Conservation (phyloP, 2,113 vertebrate species). For the Anas platyrhynchos region DNA sequence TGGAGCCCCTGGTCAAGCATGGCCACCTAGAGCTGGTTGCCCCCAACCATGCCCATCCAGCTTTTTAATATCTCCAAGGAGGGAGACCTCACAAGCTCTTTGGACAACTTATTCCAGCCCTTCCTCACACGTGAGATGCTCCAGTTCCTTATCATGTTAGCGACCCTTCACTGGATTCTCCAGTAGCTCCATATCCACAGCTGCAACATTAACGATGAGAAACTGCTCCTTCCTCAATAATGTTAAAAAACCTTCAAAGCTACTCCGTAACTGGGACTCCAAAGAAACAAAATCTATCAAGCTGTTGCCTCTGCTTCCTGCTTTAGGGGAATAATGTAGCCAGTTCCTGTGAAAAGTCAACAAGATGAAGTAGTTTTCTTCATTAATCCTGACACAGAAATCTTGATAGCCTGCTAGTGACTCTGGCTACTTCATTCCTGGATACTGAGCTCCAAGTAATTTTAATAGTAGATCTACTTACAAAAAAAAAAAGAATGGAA, state of each 20-base stretch:
- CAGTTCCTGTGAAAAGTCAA: neutral
- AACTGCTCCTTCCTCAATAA: neutral
- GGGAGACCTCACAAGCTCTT: neutral
- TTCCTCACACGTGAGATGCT: neutral
- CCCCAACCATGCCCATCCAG: accelerated
- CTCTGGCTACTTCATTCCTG: neutral
- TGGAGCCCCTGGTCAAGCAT: neutral
- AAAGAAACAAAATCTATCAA: neutral
- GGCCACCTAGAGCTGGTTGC: neutral
- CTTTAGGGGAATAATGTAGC: neutral
- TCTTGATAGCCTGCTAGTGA: neutral
- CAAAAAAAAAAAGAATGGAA: neutral
- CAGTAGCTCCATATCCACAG: neutral
- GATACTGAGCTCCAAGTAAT: neutral
- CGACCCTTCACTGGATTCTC: neutral
- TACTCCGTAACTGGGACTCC: neutral
- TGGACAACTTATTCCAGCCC: neutral
- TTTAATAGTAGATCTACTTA: neutral
- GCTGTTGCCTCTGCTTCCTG: neutral
- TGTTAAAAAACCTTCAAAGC: neutral
- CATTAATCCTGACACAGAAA: neutral
- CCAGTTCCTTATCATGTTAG: too few species aligned
- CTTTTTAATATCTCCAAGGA: neutral
- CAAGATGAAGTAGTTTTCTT: neutral
- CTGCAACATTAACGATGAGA: neutral